Evolutionary conservation across 1,140 invertebrate genomes (phyloP), one percentile per base, ranked within the genome.

Genomic region (Macrobrachium nipponense): DNA sequence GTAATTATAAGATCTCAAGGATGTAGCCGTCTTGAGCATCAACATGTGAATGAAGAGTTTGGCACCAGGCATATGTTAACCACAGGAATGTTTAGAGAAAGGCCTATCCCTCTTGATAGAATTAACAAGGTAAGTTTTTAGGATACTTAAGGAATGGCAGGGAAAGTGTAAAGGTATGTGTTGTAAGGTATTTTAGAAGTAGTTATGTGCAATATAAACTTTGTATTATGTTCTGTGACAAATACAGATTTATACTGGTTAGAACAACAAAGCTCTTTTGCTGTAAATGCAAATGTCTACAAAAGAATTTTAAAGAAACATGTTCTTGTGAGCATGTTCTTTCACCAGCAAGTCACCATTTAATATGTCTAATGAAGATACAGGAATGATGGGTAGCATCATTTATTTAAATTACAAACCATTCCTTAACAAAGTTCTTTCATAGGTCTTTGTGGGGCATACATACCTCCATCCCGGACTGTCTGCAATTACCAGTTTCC

Each of bases 21-120:
- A 6, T 84, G 61, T 51, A 70, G 80, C 23, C 59, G 83, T 51
- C 82, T 86, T 15, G 72, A 73, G 59, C 82, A 79, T 43, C 85
- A 81, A 61, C 10, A 78, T 43, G 80, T 86, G 10, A 86, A 86
- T 44, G 83, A 86, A 43, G 87, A 88, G 73, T 89, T 87, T 75
- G 88, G 85, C 61, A 89, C 87, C 23, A 81, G 88, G n/a, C 96
- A 97, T 91, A 96, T 97, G 91, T 92, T 97, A 68, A 96, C 95
- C 0, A 96, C 97, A 91, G 96, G 96, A 91, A 95, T 97, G 93
- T 95, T 97, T 89, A 95, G 95, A 90, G 96, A 97, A 91, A 95
- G 95, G 77, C 94, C 95, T 6, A 94, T 97, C 90, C 94, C 93
- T 90, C 92, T 97, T 80, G 95, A 95, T 89, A 96, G 95, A 90